Conservation (phyloP, 2,888 invertebrate genomes). For the Drosophila lutescens region DNA sequence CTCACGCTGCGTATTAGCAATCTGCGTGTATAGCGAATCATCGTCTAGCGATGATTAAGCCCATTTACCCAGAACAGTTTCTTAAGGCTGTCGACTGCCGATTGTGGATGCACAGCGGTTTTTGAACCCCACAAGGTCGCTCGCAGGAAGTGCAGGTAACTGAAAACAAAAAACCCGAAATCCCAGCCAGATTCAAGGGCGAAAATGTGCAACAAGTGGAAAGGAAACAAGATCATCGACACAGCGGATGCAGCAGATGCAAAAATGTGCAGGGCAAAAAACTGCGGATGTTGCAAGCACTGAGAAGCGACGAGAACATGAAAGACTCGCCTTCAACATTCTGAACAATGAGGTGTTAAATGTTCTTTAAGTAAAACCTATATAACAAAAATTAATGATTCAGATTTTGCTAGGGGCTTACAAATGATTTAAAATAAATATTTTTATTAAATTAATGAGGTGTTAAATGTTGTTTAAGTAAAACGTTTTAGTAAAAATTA, state of each 20-base stretch:
- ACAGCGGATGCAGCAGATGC: constrained; percentile 66
- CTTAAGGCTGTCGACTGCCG: constrained; percentile 9
- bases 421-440: no score
- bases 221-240: constrained; percentile 34
- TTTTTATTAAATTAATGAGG: no score
- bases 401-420: no score
- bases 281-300: constrained; percentile 57
- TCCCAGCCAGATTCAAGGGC: constrained; percentile 60
- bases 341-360: constrained; percentile 17
- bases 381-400: no score
- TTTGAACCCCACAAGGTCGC: constrained; percentile 61
- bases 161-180: constrained; percentile 49
- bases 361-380: background rate
- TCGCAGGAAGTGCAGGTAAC: constrained; percentile 63
- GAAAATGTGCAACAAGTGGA: constrained; percentile 48
- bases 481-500: no score
- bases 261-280: constrained; percentile 36
- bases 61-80: constrained; percentile 29
- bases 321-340: constrained; percentile 5
- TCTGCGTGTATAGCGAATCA: constrained; percentile 34
- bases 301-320: constrained; percentile 42
- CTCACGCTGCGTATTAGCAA: constrained; percentile 55
- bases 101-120: constrained; percentile 20
- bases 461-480: no score
- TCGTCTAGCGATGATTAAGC: constrained; percentile 27